phyloP scores from a whole-genome alignment of 2,888 invertebrate genomes.

The Rhopalosiphum nymphaeae region DNA sequence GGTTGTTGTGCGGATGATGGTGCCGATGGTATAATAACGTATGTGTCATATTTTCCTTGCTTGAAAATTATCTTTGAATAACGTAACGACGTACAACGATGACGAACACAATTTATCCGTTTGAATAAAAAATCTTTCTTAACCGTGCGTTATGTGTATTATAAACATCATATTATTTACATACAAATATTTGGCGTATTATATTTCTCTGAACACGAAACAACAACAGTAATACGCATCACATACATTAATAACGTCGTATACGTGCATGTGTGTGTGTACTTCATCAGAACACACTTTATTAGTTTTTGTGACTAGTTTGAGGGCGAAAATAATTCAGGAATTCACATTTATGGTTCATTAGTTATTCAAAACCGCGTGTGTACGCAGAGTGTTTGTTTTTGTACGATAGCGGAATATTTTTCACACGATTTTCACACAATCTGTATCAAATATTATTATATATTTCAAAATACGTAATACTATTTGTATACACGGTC shows the following conservation, averaged over 20 bases:
- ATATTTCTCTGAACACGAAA: not conserved
- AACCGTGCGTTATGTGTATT: not conserved
- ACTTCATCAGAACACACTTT: not conserved
- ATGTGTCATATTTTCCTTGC: not conserved
- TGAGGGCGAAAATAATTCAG: not conserved
- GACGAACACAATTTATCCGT: conserved; percentile 19
- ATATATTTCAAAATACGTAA: not conserved
- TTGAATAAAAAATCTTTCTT: not conserved
- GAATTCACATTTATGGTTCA: not conserved
- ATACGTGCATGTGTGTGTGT: not conserved
- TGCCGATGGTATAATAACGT: not conserved
- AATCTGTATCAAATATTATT: not conserved
- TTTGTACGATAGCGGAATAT: not conserved
- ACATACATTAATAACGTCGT: conserved; percentile 14
- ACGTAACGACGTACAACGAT: not conserved
- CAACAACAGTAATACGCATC: not conserved
- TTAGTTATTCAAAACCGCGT: conserved; percentile 27
- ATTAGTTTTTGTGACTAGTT: not conserved
- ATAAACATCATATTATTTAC: not conserved
- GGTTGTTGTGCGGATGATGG: not conserved
- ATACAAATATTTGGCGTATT: conserved; percentile 2
- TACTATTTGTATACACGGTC: not conserved
- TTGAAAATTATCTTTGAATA: not conserved
- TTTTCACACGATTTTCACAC: not conserved
- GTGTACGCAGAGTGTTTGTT: not conserved